Base-by-base conservation (phyloP, 1,140 invertebrate genomes). In the Drosophila nigrodunni region DNA sequence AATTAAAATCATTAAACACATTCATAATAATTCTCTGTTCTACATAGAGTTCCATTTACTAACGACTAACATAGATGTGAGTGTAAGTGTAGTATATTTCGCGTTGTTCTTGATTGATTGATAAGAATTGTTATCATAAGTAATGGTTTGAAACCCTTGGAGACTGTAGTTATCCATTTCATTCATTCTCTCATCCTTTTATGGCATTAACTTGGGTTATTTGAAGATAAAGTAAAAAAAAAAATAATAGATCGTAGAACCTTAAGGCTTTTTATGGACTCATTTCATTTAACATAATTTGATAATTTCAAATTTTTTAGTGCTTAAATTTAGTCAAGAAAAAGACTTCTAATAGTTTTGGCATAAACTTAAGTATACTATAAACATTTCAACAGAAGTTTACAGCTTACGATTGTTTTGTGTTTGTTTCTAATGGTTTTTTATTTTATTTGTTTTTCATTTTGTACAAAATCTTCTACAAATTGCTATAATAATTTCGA, bases 331-430 rank as follows among this genome's bases (percentile, higher is more conserved):
- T 88, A 86, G 64, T 60, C 71, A 78, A 78, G 25, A 30, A 57
- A 64, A 62, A 83, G 65, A 74, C 49, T 35, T 74, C 54, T 82
- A 61, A 50, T 55, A 68, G 77, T 80, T 88, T 83, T 83, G 77
- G 83, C 80, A 80, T 82, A 74, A 88, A 88, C 78, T 83, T 81
- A 89, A 85, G 55, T 60, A 30, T 80, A 83, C 59, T 77, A 71
- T 72, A 69, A 87, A 88, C 77, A 72, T 87, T 87, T 13, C 15
- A 52, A 61, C 30, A 65, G 74, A 43, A 64, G 60, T 52, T 35
- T 41, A 74, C 57, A 62, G 30, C 11, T n/a, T 46, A 11, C 30
- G 10, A 49, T 34, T 15, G 9, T 52, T 58, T 9, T 76, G 18
- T 25, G 39, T 77, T n/a, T 74, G 8, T 60, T 39, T 58, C 49